A percentile compares a stretch with the other conserved stretches of the same genome.
Evolutionary conservation across 2,797 vertebrate genomes (phyloP).

Genomic region (Pangasius macronema): DNA sequence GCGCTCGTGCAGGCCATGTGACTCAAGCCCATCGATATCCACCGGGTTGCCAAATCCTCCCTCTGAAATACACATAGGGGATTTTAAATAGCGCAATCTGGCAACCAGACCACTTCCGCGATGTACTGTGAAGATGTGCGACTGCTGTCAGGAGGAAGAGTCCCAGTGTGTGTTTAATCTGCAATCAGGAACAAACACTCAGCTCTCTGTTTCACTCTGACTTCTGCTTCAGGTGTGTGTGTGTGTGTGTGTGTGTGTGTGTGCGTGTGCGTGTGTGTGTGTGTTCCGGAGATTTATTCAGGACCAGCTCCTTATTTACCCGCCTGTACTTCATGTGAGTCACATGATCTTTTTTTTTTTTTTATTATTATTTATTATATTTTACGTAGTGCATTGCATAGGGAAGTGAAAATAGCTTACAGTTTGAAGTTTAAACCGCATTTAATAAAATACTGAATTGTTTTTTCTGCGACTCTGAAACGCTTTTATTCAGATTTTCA

Average conservation of each 20-base stretch:
- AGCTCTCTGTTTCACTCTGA: not conserved
- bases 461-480: not conserved
- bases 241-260: not conserved
- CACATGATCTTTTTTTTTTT: not conserved
- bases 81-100: not conserved
- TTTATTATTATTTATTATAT: not conserved
- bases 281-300: not conserved
- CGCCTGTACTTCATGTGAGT: slow-evolving; percentile 14
- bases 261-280: not conserved
- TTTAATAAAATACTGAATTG: not conserved
- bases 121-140: not conserved
- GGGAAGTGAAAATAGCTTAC: not conserved
- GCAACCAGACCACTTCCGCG: slow-evolving; percentile 15
- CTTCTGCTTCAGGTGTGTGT: not conserved
- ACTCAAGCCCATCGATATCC: not conserved
- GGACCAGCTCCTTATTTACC: not conserved
- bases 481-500: not conserved
- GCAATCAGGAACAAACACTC: not conserved
- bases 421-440: not conserved
- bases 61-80: accelerated
- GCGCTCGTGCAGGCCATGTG: not conserved
- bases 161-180: not conserved
- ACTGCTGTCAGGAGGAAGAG: not conserved
- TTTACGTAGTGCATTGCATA: not conserved
- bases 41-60: not conserved